phyloP scores from a whole-genome alignment of 2,113 vertebrate species.

The Castor canadensis region DNA sequence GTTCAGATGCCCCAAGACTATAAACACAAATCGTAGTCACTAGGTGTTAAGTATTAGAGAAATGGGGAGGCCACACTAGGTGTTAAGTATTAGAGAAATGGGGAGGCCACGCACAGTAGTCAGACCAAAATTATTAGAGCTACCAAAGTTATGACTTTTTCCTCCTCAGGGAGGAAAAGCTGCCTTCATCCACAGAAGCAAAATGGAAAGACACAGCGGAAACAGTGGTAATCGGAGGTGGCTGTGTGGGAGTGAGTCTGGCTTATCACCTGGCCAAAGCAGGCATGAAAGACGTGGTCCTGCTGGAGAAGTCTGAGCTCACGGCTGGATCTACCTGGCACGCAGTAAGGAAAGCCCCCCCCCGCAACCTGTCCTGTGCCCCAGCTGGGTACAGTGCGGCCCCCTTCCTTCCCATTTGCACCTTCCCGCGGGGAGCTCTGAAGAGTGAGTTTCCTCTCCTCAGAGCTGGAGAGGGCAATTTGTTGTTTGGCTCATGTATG shows the following conservation, averaged over 20 bases:
- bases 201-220: slow-evolving; percentile 93
- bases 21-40: neutral
- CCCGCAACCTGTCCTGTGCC: neutral
- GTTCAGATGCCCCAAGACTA: neutral
- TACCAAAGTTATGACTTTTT: neutral
- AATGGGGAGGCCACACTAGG: neutral
- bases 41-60: neutral
- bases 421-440: neutral
- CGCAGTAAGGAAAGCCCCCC: slow-evolving; percentile 87
- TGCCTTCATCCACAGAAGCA: slow-evolving; percentile 76
- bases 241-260: slow-evolving; percentile 95
- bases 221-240: slow-evolving; percentile 95
- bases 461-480: neutral
- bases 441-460: neutral
- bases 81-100: neutral
- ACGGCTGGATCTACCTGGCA: slow-evolving; percentile 99
- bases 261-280: slow-evolving; percentile 97
- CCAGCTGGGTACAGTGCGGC: accelerated
- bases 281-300: slow-evolving; percentile 94
- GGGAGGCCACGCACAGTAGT: neutral
- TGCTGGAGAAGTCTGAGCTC: slow-evolving; percentile 97
- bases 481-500: neutral
- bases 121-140: neutral
- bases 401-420: neutral
- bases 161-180: slow-evolving; percentile 70